phyloP scores from a whole-genome alignment of 23 tunicate species.

The Pegea sp. region DNA sequence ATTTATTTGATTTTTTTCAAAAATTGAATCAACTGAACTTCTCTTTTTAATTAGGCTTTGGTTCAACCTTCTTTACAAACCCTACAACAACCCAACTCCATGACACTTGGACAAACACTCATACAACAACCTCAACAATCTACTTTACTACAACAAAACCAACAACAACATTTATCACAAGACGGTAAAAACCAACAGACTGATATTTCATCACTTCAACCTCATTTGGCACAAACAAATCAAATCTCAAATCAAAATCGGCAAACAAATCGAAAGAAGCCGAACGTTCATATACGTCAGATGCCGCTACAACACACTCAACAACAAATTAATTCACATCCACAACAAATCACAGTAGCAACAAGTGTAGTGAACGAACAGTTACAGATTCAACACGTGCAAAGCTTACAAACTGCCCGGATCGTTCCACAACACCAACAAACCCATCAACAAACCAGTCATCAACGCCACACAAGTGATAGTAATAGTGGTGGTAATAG shows the following conservation, averaged over 20 bases:
- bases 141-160: constrained; percentile 14
- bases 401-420: too few species aligned
- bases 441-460: neutral
- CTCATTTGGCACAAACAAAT: too few species aligned
- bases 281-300: constrained; percentile 2
- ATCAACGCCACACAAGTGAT: neutral
- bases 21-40: too few species aligned
- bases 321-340: neutral
- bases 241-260: constrained; percentile 4
- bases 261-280: constrained; percentile 14
- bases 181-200: constrained; percentile 10
- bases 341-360: neutral
- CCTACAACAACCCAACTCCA: constrained; percentile 7
- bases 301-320: too few species aligned
- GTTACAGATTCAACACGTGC: neutral
- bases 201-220: constrained; percentile 5
- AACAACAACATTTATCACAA: neutral
- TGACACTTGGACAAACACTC: constrained; percentile 7
- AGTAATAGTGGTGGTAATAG: neutral
- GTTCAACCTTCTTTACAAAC: constrained; percentile 27
- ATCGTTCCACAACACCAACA: constrained; percentile 4
- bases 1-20: too few species aligned
- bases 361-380: neutral
- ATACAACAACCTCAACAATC: constrained; percentile 7
- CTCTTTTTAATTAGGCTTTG: too few species aligned